Conservation (phyloP, 2,888 invertebrate species). For the Yponomeuta plumbellus region DNA sequence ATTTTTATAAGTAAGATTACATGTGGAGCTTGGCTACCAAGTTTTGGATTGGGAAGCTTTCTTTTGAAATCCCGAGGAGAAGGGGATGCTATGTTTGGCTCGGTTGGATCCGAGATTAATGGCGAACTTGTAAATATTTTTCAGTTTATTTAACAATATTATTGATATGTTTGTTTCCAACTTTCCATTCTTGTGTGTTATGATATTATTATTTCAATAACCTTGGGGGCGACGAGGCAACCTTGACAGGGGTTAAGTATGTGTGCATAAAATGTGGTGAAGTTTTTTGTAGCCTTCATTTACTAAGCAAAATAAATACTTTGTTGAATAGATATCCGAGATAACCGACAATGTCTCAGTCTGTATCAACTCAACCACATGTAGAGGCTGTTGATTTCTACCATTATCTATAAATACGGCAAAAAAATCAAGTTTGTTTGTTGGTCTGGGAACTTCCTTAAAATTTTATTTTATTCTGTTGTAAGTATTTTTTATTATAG, state of each 20-base stretch:
- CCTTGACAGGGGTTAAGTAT: background rate
- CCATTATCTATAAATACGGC: too few relatives aligned
- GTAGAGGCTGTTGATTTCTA: too few relatives aligned
- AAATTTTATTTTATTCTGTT: too few relatives aligned
- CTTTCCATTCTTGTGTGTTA: background rate
- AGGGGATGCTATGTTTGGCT: conserved; percentile 59
- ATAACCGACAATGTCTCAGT: background rate
- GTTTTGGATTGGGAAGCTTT: conserved; percentile 63
- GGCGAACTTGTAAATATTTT: conserved; percentile 69
- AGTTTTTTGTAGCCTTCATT: background rate
- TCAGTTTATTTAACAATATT: conserved; percentile 25
- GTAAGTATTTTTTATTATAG: too few relatives aligned
- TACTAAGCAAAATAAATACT: background rate
- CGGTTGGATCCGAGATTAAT: conserved; percentile 60
- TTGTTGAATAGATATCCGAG: background rate
- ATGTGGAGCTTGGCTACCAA: conserved; percentile 62
- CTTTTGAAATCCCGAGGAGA: conserved; percentile 69
- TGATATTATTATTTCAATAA: background rate
- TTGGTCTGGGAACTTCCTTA: too few relatives aligned
- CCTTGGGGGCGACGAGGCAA: background rate
- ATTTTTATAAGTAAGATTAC: conserved; percentile 78
- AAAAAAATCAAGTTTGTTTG: too few relatives aligned
- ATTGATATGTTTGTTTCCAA: background rate
- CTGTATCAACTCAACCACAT: too few relatives aligned
- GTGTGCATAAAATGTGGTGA: background rate